phyloP scores from a whole-genome alignment of 2,888 invertebrate genomes.

The Tipula helvola region DNA sequence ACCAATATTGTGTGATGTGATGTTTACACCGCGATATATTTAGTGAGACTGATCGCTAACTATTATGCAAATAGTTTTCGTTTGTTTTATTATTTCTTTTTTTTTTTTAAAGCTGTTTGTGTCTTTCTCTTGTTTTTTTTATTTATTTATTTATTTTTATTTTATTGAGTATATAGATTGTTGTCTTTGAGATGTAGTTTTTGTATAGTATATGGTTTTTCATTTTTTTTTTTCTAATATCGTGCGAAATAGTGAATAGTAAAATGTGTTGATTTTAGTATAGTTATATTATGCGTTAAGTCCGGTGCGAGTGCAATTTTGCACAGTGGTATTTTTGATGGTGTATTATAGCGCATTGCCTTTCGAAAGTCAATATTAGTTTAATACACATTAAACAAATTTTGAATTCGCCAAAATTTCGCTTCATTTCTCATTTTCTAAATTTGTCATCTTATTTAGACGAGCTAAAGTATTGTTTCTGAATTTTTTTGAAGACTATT shows the following conservation, averaged over 20 bases:
- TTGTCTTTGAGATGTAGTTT: not conserved
- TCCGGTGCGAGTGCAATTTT: not conserved
- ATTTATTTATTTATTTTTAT: not conserved
- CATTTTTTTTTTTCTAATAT: not conserved
- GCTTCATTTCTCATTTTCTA: too few relatives aligned
- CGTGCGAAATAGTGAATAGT: not conserved
- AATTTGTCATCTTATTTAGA: too few relatives aligned
- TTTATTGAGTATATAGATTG: not conserved
- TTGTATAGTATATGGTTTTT: not conserved
- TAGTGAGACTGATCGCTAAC: slow-evolving; percentile 18
- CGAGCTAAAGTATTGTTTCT: too few relatives aligned
- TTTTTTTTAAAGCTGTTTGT: not conserved
- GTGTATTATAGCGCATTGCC: not conserved
- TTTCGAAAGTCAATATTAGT: too few relatives aligned
- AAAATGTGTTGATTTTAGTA: not conserved
- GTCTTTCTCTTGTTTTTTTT: not conserved
- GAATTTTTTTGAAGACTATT: too few relatives aligned
- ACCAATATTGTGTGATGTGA: not conserved
- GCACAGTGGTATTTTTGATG: not conserved
- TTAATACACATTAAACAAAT: too few relatives aligned
- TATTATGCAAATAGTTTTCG: slow-evolving; percentile 17
- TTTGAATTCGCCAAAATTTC: too few relatives aligned
- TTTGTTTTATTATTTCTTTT: not conserved
- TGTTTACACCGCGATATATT: slow-evolving; percentile 17
- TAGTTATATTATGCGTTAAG: not conserved